Evolutionary conservation across 2,113 vertebrate species (phyloP), one percentile per base, ranked within the genome.

Genomic region (Sporophila hypoxantha): DNA sequence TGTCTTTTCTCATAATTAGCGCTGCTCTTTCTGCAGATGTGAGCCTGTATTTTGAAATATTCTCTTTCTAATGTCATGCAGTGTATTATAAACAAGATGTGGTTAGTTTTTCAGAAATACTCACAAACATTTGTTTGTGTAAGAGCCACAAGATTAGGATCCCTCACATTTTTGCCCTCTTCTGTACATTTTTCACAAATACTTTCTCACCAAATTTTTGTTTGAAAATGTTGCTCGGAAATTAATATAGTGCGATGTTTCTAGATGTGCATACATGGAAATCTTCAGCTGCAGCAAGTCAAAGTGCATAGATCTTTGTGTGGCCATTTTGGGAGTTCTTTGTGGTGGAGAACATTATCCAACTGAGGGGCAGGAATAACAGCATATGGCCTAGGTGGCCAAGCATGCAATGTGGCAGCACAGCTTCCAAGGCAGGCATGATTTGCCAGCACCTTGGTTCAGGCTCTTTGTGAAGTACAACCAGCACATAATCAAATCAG

Each of bases 1-100:
- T 55, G 25, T 89, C 53, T 91, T 88, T 78, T 87, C 84, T 82
- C 52, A 39, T 92, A 91, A 76, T 77, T 95, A 93, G 91, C 2
- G 18, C 56, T 65, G 89, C 94, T 95, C 95, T 93, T 95, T 92
- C 95, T 92, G 92, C 96, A 95, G 95, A 95, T 88, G 94, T 62
- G 91, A 90, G 87, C 73, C 76, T 59, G 81, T 88, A 53, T 82
- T 87, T 90, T 93, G 59, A 94, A 89, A 93, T 76, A 57, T 83
- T 85, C 78, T 46, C 85, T 91, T 91, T 85, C 90, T 79, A 88
- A 80, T 91, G 82, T 80, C 82, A 83, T 19, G 47, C 83, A 50
- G 83, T 5, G 30, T 62, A 71, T 88, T 85, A 78, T 77, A 91
- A 88, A 94, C 74, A 84, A 85, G 91, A 94, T 22, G 52, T 9